Evolutionary conservation across 2,113 vertebrate species (phyloP), one percentile per base, ranked within the genome.

Genomic region (Dissostichus mawsoni): DNA sequence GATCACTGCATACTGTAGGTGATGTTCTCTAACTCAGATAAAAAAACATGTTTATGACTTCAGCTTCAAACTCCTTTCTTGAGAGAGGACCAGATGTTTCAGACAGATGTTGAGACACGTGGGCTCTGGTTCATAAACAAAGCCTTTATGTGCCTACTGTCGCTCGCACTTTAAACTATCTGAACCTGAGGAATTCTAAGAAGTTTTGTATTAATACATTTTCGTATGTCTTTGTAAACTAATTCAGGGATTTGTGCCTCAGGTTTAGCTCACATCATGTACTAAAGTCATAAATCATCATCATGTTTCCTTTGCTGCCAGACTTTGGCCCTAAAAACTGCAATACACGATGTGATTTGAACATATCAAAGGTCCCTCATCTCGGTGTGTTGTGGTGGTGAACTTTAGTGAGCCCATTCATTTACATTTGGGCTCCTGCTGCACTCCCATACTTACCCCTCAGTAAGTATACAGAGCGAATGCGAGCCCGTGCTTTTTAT

Each of bases 401-500:
- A 90, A 82, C 85, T 88, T 36, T 52, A 76, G 79, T 67, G 74
- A 78, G 78, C 79, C 93, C 87, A 93, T 93, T 95, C 83, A 95
- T 95, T 94, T 90, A 87, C 79, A 84, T 86, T 45, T 84, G 81
- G 82, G 74, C 82, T 78, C 50, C 80, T 59, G 62, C 80, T 81
- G 59, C 68, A 47, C 80, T 84, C 82, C 91, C 85, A 89, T 93
- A 88, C 84, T 85, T 89, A 81, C 50, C 50, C 73, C 76, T 85
- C 81, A 50, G 81, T 92, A 94, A 94, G 86, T 95, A 93, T 88
- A 93, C 64, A 55, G 90, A 85, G 83, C 20, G 23, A 78, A 69
- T 65, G 67, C 73, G 57, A 84, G 58, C 71, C 58, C 16, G 0
- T 48, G 84, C 93, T 94, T 93, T 94, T 92, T 94, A 93, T 94